phyloP scores from a whole-genome alignment of 1,140 invertebrate species.

The Hesperophylax magnus region DNA sequence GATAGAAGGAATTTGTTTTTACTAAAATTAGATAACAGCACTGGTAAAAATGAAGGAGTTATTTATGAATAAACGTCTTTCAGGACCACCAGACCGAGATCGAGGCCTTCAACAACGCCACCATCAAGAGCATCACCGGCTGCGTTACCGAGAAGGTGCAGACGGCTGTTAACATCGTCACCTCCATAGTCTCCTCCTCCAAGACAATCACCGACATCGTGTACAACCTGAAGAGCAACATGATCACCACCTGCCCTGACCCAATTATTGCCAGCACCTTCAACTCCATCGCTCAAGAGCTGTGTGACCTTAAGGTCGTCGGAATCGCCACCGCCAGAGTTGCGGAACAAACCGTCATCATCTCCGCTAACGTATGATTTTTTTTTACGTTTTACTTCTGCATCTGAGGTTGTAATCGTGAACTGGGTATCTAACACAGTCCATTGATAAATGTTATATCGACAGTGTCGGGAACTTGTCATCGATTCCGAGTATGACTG shows the following conservation, averaged over 20 bases:
- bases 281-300: background rate
- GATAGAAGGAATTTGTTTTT: no score
- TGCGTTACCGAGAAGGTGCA: background rate
- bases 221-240: background rate
- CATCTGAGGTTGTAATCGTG: no score
- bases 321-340: background rate
- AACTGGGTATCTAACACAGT: no score
- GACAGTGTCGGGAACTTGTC: no score
- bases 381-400: no score
- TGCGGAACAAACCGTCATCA: background rate
- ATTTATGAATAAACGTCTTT: background rate
- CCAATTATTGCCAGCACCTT: background rate
- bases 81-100: background rate
- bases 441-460: no score
- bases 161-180: background rate
- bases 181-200: background rate
- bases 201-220: background rate
- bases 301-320: background rate
- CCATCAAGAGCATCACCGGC: background rate
- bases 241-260: background rate
- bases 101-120: background rate
- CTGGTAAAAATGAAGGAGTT: no score
- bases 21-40: no score
- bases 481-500: no score
- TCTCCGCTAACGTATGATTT: background rate